These are phyloP conservation scores for Antheraea pernyi DNA, from an alignment of 1,140 invertebrate species.

Conservation along the genomic window DNA sequence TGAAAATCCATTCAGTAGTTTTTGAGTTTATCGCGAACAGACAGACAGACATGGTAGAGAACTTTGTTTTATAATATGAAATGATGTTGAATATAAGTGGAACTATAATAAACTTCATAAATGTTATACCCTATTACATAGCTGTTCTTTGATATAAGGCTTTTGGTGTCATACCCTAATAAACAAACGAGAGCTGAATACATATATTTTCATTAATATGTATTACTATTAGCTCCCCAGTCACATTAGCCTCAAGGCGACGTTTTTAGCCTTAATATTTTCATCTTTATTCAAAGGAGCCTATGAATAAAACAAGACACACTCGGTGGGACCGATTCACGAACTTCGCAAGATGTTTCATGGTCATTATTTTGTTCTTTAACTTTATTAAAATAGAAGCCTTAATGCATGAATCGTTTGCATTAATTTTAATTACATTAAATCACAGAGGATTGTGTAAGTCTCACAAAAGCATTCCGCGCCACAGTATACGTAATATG, in stretches of 20 bases:
- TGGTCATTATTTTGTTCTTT: slow-evolving; percentile 52
- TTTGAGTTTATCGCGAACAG: too few relatives aligned
- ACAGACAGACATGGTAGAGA: too few relatives aligned
- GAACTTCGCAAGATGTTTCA: slow-evolving; percentile 50
- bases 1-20: too few relatives aligned
- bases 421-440: slow-evolving; percentile 26
- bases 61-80: too few relatives aligned
- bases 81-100: too few relatives aligned
- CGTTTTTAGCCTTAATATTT: slow-evolving; percentile 66
- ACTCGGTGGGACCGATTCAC: slow-evolving; percentile 44
- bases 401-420: slow-evolving; percentile 14
- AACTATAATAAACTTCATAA: too few relatives aligned
- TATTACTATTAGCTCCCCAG: slow-evolving; percentile 59
- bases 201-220: slow-evolving; percentile 59
- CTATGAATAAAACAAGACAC: slow-evolving; percentile 70
- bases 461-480: slow-evolving; percentile 10
- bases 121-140: background rate
- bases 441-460: slow-evolving; percentile 7
- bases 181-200: slow-evolving; percentile 21
- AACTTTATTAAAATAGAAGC: slow-evolving; percentile 53
- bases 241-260: slow-evolving; percentile 49
- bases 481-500: slow-evolving; percentile 8
- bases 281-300: slow-evolving; percentile 74
- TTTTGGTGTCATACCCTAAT: background rate
- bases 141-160: background rate